Evolutionary conservation across 2,113 vertebrate genomes (phyloP), one percentile per base, ranked within the genome.

Genomic region (Polypterus senegalus): DNA sequence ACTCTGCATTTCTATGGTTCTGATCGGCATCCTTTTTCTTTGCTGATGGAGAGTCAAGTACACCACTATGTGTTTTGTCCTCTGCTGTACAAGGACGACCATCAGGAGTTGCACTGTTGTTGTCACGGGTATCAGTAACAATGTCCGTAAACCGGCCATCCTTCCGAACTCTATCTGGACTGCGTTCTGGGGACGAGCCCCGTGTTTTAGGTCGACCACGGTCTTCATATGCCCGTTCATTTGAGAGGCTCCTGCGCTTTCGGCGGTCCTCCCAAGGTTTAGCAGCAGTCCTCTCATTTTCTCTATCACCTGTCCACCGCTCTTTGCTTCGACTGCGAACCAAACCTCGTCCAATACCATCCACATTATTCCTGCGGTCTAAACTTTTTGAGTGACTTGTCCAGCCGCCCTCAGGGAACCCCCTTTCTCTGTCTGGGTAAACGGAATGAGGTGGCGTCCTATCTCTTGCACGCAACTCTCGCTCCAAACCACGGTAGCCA

Each of bases 401-500:
- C 92, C 84, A 94, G 1, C 94, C 93, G 3, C 83, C 83, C 70
- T 91, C 89, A 63, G 76, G 70, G 71, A 92, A 86, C 65, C 88
- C 76, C 70, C 91, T 77, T 59, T 92, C 92, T 4, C 82, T 54
- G n/a, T 86, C 81, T 48, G 91, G 81, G 66, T 92, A 88, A 46
- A 91, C 79, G 65, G 88, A 79, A 61, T 94, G 93, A 0, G 92
- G 64, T 58, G 91, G 90, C 0, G 93, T 87, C 73, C 93, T 84
- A 3, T 94, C 94, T 54, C 95, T 79, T 59, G 82, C 80, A 52
- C 90, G 78, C n/a, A 95, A 74, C 69, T 98, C 96, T 0, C 91
- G 81, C 70, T 98, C 94, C 62, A 94, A 78, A 75, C 87, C 91
- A 49, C 91, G 85, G 11, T 91, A 98, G 0, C 88, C 81, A 0